These are phyloP conservation scores for Anguilla japonica DNA, from an alignment of 2,113 vertebrate species.

Conservation along the genomic window DNA sequence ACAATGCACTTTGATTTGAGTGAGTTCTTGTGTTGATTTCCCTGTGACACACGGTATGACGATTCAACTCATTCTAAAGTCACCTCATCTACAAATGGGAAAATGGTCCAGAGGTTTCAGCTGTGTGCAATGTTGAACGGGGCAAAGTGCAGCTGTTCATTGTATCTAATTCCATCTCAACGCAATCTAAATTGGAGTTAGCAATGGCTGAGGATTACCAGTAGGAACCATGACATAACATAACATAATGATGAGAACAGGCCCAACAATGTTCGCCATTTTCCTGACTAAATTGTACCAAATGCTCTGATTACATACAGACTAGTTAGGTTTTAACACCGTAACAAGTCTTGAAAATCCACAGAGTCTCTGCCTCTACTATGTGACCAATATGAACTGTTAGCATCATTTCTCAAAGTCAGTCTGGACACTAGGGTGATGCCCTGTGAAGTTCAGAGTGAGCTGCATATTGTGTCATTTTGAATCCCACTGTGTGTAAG, in stretches of 20 bases:
- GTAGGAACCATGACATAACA: no score
- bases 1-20: neutral
- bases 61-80: neutral
- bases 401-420: neutral
- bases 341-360: no score
- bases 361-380: no score
- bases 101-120: neutral
- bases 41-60: neutral
- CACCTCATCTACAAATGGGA: neutral
- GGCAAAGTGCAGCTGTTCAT: neutral
- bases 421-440: neutral
- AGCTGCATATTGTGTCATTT: neutral
- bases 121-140: neutral
- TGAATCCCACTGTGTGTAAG: neutral
- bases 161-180: neutral
- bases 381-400: no score
- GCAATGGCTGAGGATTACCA: neutral
- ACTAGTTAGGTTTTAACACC: no score
- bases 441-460: neutral
- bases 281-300: no score
- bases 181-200: neutral
- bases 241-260: no score
- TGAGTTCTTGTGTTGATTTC: neutral
- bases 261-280: no score
- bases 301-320: no score